Conservation (phyloP, 2,888 invertebrate genomes). For the Keiferia lycopersicella region DNA sequence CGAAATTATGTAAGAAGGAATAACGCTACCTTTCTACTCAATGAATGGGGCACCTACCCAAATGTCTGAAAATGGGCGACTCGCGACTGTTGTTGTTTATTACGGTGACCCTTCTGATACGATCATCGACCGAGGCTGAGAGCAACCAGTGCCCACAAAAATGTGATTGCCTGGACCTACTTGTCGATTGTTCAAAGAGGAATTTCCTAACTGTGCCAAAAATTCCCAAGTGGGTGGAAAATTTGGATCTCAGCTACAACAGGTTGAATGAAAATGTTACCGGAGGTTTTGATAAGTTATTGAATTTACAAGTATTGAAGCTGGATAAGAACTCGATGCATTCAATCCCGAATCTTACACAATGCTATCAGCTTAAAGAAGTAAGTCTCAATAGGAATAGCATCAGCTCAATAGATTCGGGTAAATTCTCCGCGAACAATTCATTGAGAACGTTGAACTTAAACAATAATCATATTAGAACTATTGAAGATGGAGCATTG, state of each 20-base stretch:
- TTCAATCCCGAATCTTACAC: constrained; percentile 79
- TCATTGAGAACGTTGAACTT: constrained; percentile 65
- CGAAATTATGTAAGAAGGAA: constrained; percentile 71
- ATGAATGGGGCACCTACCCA: constrained; percentile 63
- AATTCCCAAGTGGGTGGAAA: constrained; percentile 89
- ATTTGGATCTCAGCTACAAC: constrained; percentile 84
- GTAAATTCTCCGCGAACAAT: constrained; percentile 82
- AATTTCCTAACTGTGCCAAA: constrained; percentile 86
- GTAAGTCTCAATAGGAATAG: constrained; percentile 85
- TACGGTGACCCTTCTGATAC: constrained; percentile 56
- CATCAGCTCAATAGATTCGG: constrained; percentile 78
- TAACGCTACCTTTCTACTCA: constrained; percentile 47
- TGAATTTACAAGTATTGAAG: constrained; percentile 66
- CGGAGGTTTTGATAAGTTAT: constrained; percentile 59
- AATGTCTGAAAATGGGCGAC: constrained; percentile 78
- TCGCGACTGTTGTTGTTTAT: constrained; percentile 71
- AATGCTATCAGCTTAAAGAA: constrained; percentile 77
- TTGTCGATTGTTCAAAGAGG: constrained; percentile 88
- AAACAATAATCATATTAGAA: constrained; percentile 85
- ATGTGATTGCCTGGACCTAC: constrained; percentile 87
- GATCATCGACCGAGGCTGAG: constrained; percentile 59
- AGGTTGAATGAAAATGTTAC: constrained; percentile 68
- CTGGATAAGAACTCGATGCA: constrained; percentile 81
- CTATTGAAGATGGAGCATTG: constrained; percentile 86
- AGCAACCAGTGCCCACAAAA: constrained; percentile 83